Conservation (phyloP, 2,888 invertebrate species). For the Hydropsyche betteni region DNA sequence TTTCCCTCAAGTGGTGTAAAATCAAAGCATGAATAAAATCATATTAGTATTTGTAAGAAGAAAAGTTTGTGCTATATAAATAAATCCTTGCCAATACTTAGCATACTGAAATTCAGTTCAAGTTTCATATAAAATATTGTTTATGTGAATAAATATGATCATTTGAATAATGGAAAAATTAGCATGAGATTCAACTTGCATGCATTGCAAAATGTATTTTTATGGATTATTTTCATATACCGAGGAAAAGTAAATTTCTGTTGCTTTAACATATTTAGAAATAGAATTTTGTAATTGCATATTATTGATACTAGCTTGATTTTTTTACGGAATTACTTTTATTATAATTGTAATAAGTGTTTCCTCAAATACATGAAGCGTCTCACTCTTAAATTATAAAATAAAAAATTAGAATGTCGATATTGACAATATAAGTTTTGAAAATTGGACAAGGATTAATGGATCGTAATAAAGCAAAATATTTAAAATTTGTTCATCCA, state of each 20-base stretch:
- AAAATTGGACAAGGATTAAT: constrained; percentile 27
- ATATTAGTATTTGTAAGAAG: too few relatives aligned
- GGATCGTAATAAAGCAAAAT: constrained; percentile 1
- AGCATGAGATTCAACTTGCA: constrained; percentile 11
- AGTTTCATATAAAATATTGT: too few relatives aligned
- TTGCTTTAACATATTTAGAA: constrained; percentile 10
- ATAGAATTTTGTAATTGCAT: background rate
- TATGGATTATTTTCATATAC: constrained; percentile 9
- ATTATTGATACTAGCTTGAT: too few relatives aligned
- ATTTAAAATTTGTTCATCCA: background rate
- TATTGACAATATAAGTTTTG: background rate
- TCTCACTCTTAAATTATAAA: constrained; percentile 17
- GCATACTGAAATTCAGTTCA: too few relatives aligned
- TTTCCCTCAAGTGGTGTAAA: too few relatives aligned
- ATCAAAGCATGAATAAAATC: too few relatives aligned
- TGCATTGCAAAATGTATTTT: background rate
- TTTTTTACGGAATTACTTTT: background rate
- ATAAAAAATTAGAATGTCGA: background rate
- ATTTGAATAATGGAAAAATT: background rate
- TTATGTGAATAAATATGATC: too few relatives aligned
- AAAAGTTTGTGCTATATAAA: too few relatives aligned
- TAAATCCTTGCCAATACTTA: too few relatives aligned
- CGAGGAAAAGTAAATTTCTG: constrained; percentile 7
- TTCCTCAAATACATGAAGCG: constrained; percentile 15
- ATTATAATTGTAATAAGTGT: background rate